Evolutionary conservation across 2,888 invertebrate species (phyloP).

Genomic region (Drosophila ustulata): DNA sequence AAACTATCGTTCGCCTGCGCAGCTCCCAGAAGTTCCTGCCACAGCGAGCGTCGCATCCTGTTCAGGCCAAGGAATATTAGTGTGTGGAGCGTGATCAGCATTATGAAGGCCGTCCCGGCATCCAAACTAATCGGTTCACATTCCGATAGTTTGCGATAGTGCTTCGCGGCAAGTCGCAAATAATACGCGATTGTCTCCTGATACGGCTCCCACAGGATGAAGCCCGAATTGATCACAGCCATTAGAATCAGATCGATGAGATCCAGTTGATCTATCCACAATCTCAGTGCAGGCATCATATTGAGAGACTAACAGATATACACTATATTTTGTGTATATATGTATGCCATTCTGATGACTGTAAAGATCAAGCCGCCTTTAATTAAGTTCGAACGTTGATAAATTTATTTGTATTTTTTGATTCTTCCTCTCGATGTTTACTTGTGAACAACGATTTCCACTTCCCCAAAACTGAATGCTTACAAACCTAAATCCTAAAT

Average conservation of each 20-base stretch:
- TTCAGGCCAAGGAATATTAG: background rate
- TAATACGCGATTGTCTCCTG: background rate
- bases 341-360: too few relatives aligned
- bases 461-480: too few relatives aligned
- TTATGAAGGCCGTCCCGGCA: background rate
- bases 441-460: too few relatives aligned
- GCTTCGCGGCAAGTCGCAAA: background rate
- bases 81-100: background rate
- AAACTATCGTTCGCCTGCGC: background rate
- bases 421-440: too few relatives aligned
- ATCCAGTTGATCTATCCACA: too few relatives aligned
- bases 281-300: too few relatives aligned
- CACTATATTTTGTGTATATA: too few relatives aligned
- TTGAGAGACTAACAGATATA: too few relatives aligned
- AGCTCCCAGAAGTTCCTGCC: background rate
- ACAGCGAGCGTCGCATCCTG: background rate
- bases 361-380: too few relatives aligned
- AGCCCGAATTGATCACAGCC: background rate
- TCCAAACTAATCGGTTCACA: background rate
- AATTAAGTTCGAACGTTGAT: too few relatives aligned
- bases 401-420: too few relatives aligned
- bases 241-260: background rate
- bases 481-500: too few relatives aligned
- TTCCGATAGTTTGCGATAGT: background rate
- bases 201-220: background rate